phyloP scores from a whole-genome alignment of 2,888 invertebrate species.

The Dione juno region DNA sequence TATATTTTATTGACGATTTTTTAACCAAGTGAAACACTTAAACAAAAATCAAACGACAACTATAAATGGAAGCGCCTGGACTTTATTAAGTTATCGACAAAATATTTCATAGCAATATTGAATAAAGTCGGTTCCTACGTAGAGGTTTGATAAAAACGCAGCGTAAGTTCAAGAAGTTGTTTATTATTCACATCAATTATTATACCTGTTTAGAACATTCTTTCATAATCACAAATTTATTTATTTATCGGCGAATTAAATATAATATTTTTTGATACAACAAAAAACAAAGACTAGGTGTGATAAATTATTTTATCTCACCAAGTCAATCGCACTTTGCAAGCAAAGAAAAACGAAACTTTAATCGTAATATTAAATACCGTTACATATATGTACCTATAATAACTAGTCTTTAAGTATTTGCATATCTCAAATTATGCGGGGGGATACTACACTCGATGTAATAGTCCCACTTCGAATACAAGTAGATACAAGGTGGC shows the following conservation, averaged over 20 bases:
- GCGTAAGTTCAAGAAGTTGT: neutral
- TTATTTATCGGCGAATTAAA: too few relatives aligned
- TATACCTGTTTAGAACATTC: too few relatives aligned
- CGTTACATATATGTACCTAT: neutral
- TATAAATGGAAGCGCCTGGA: neutral
- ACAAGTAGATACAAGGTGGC: neutral
- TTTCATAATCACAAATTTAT: too few relatives aligned
- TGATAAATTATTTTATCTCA: neutral
- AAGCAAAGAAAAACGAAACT: neutral
- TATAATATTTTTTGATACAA: too few relatives aligned
- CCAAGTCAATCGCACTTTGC: neutral
- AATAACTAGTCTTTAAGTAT: constrained; percentile 7
- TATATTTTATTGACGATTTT: too few relatives aligned
- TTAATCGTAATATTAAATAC: neutral
- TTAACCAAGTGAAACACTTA: neutral
- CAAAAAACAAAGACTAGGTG: too few relatives aligned
- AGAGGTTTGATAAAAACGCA: constrained; percentile 19
- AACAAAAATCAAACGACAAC: neutral
- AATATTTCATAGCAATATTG: constrained; percentile 31
- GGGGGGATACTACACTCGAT: neutral
- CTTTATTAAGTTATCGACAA: constrained; percentile 25
- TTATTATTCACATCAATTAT: too few relatives aligned
- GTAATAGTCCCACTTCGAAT: constrained; percentile 4
- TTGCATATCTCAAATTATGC: constrained; percentile 4
- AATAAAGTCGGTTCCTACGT: constrained; percentile 21